These are phyloP conservation scores for Gymnoscelis rufifasciata DNA, from an alignment of 2,888 invertebrate genomes.

Conservation along the genomic window DNA sequence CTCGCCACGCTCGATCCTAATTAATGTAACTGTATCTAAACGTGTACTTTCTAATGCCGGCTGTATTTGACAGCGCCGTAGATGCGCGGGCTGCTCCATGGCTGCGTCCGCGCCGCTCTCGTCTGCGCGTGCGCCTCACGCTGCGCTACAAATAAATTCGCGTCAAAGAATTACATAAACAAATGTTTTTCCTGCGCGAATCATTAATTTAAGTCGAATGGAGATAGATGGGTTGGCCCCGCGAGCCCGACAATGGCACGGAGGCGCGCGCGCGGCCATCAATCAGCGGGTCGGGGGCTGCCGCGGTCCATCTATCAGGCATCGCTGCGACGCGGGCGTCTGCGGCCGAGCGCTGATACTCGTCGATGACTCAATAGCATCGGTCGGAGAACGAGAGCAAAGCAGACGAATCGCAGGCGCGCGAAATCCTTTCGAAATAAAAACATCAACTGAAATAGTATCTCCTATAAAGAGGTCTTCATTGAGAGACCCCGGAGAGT, in stretches of 20 bases:
- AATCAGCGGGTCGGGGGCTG: conserved; percentile 25
- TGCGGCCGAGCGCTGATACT: conserved; percentile 23
- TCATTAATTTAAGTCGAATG: conserved; percentile 24
- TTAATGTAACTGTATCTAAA: conserved; percentile 21
- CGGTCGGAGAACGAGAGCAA: conserved; percentile 11
- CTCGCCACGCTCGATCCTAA: conserved; percentile 10
- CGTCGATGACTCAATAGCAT: conserved; percentile 27
- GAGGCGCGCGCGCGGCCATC: conserved; percentile 8
- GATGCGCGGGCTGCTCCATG: not conserved
- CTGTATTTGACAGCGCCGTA: conserved; percentile 10
- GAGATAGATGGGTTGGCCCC: conserved; percentile 19
- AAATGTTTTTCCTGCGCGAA: conserved; percentile 23
- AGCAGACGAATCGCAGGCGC: too few relatives aligned
- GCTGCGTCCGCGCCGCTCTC: not conserved
- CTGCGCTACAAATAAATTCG: conserved; percentile 23
- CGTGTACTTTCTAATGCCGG: conserved; percentile 15
- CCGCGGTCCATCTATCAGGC: conserved; percentile 28
- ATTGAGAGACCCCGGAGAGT: too few relatives aligned
- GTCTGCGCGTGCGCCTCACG: conserved; percentile 4
- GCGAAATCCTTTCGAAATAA: too few relatives aligned
- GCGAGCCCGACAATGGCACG: conserved; percentile 17
- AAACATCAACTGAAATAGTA: too few relatives aligned
- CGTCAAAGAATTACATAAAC: conserved; percentile 29
- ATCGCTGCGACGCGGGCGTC: too few relatives aligned
- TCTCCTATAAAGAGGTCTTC: too few relatives aligned